A percentile compares a stretch with the other conserved stretches of the same genome.
Evolutionary conservation across 2,888 invertebrate species (phyloP).

Genomic region (Hoplodrina ambigua): DNA sequence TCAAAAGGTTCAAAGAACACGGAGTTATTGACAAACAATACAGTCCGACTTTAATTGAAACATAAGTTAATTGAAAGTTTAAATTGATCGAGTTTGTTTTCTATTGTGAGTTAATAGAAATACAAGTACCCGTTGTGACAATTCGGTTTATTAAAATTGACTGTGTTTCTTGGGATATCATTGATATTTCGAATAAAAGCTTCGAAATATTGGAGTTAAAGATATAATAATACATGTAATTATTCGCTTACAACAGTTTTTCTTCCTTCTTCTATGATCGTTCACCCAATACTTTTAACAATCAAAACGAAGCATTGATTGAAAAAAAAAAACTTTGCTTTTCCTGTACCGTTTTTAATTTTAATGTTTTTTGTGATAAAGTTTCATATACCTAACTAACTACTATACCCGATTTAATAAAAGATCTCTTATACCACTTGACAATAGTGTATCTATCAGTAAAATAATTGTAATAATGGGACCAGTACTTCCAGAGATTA

Average conservation of each 20-base stretch:
- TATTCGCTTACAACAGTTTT: background rate
- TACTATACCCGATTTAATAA: too few species aligned
- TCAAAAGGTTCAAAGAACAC: constrained; percentile 34
- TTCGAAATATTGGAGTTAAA: background rate
- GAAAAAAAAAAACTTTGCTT: too few species aligned
- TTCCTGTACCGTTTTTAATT: too few species aligned
- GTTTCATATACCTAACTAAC: too few species aligned
- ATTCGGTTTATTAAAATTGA: background rate
- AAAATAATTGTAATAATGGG: too few species aligned
- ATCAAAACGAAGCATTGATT: background rate
- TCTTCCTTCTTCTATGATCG: background rate
- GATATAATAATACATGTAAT: too few species aligned
- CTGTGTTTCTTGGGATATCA: background rate
- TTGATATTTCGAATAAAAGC: background rate
- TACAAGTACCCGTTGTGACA: constrained; percentile 6
- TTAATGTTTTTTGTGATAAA: too few species aligned
- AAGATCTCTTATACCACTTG: too few species aligned
- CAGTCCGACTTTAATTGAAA: constrained; percentile 32
- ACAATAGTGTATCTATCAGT: too few species aligned
- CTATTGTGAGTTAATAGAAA: constrained; percentile 20
- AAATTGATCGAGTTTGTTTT: constrained; percentile 30
- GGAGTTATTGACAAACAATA: constrained; percentile 39
- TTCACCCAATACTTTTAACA: background rate
- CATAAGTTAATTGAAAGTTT: constrained; percentile 40
- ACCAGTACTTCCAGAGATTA: too few species aligned